Percentiles rank a stretch among this genome's conserved stretches.
phyloP scores from a whole-genome alignment of 2,888 invertebrate genomes.

The Aricia artaxerxes region DNA sequence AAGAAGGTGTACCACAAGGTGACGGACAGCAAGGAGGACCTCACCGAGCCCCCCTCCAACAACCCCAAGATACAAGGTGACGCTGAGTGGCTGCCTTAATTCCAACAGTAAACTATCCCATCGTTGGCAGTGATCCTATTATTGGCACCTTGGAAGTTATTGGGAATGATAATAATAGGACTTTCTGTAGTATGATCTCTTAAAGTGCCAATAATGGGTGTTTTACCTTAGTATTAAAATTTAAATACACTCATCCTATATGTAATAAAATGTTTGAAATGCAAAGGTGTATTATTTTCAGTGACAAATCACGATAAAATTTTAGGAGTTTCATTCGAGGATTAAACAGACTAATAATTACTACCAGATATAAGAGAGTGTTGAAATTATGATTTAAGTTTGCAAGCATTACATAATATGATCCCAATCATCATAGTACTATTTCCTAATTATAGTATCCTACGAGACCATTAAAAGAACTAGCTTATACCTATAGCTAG shows the following conservation, averaged over 20 bases:
- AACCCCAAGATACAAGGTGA: constrained; percentile 56
- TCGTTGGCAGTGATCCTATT: neutral
- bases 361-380: neutral
- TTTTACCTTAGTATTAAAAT: neutral
- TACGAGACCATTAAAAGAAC: too few relatives aligned
- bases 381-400: too few relatives aligned
- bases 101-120: neutral
- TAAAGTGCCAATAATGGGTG: neutral
- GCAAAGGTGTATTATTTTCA: neutral
- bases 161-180: too few relatives aligned
- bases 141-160: too few relatives aligned
- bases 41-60: constrained; percentile 57
- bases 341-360: neutral
- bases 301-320: neutral
- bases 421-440: too few relatives aligned
- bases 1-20: constrained; percentile 86
- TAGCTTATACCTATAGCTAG: too few relatives aligned
- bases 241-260: neutral
- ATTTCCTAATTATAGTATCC: too few relatives aligned
- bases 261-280: neutral
- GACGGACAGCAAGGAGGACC: constrained; percentile 68
- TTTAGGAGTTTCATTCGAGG: neutral
- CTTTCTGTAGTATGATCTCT: neutral
- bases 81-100: constrained; percentile 81
- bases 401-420: too few relatives aligned